phyloP scores from a whole-genome alignment of 2,113 vertebrate genomes.

The Brachirus orientalis region DNA sequence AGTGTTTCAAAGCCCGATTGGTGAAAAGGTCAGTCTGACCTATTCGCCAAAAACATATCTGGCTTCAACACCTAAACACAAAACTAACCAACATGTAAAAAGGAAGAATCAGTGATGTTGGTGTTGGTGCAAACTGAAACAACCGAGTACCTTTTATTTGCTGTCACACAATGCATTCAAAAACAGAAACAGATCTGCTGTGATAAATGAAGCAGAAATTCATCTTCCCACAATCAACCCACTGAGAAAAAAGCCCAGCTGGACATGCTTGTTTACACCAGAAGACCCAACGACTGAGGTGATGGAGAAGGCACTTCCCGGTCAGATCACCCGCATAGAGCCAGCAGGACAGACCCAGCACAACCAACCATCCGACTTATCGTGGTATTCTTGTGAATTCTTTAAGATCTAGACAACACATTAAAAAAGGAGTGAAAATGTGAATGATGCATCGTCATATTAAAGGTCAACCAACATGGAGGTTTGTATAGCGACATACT shows the following conservation, averaged over 20 bases:
- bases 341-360: background rate
- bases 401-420: too few species aligned
- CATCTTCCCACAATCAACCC: slow-evolving; percentile 19
- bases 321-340: slow-evolving; percentile 30
- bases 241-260: slow-evolving; percentile 34
- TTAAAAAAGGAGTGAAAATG: too few species aligned
- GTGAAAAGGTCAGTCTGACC: slow-evolving; percentile 6
- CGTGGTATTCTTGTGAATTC: background rate
- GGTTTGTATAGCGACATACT: too few species aligned
- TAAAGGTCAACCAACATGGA: too few species aligned
- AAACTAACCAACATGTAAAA: too few species aligned
- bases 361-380: background rate
- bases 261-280: slow-evolving; percentile 57
- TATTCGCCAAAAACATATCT: slow-evolving; percentile 3
- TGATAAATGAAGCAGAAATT: slow-evolving; percentile 25
- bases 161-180: slow-evolving; percentile 9
- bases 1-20: slow-evolving; percentile 10
- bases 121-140: background rate
- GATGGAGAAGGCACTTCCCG: slow-evolving; percentile 45
- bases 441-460: too few species aligned
- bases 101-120: background rate
- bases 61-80: background rate
- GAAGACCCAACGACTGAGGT: slow-evolving; percentile 54
- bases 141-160: slow-evolving; percentile 31
- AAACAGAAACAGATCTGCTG: slow-evolving; percentile 12